Percentiles rank a stretch among this genome's conserved stretches.
Conservation (phyloP, 2,888 invertebrate species). For the Xestia ashworthii region DNA sequence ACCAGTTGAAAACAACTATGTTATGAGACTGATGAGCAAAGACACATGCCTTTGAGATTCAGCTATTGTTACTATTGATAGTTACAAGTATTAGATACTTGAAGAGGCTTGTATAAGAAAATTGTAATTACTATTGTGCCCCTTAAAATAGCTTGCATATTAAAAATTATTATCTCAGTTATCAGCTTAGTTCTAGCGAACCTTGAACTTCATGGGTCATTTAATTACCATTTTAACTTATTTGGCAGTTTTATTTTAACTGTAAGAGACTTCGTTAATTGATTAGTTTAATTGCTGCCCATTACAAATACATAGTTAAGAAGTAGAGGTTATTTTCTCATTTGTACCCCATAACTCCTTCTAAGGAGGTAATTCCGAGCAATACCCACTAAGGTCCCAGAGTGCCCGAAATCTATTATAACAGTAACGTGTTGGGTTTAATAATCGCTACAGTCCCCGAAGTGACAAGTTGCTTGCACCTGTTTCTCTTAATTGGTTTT, state of each 20-base stretch:
- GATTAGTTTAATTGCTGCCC: not conserved
- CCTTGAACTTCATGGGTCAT: not conserved
- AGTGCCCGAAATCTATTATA: slow-evolving; percentile 61
- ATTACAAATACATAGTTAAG: not conserved
- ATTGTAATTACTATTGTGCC: not conserved
- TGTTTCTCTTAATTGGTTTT: slow-evolving; percentile 64
- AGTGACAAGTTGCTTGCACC: slow-evolving; percentile 64
- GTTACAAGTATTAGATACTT: not conserved
- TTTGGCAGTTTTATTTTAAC: not conserved
- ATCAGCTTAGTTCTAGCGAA: not conserved
- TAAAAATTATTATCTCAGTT: not conserved
- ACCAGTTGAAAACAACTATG: not conserved
- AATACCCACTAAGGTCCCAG: slow-evolving; percentile 26
- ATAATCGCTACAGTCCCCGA: slow-evolving; percentile 52
- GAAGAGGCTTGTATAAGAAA: not conserved
- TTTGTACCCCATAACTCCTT: slow-evolving; percentile 41
- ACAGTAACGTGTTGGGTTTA: slow-evolving; percentile 60
- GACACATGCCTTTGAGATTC: not conserved
- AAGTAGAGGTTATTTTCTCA: slow-evolving; percentile 42
- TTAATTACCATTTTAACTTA: not conserved
- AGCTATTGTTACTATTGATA: not conserved
- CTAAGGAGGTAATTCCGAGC: slow-evolving; percentile 38
- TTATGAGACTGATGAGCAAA: not conserved
- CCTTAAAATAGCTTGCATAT: not conserved
- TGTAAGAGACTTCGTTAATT: not conserved